Percentiles rank a stretch among this genome's conserved stretches.
phyloP scores from a whole-genome alignment of 2,797 vertebrate species.

The Naso thynnoides region DNA sequence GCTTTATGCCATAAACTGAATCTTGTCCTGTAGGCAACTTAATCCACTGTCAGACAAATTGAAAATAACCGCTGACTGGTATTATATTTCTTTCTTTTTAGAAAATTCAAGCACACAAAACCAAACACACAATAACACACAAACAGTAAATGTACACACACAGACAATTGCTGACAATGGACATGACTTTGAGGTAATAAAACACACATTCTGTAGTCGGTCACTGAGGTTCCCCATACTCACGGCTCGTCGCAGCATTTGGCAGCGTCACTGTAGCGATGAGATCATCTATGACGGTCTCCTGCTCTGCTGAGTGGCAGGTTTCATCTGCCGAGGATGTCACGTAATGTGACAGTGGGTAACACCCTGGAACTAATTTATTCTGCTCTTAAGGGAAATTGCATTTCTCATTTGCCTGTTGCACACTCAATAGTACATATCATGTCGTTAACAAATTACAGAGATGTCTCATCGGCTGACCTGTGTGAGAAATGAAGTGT shows the following conservation, averaged over 20 bases:
- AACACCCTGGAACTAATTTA: slow-evolving; percentile 78
- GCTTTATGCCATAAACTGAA: too few relatives aligned
- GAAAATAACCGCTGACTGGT: too few relatives aligned
- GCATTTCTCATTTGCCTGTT: slow-evolving; percentile 62
- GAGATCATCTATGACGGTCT: slow-evolving; percentile 67
- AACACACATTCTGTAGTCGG: not conserved
- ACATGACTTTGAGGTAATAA: too few relatives aligned
- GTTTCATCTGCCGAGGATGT: slow-evolving; percentile 63
- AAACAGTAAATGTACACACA: too few relatives aligned
- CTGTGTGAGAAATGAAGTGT: slow-evolving; percentile 64
- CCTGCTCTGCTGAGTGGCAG: slow-evolving; percentile 67
- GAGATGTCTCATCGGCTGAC: slow-evolving; percentile 59
- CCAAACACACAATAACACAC: too few relatives aligned
- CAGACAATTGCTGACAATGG: too few relatives aligned
- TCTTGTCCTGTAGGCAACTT: too few relatives aligned
- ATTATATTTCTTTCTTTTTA: too few relatives aligned
- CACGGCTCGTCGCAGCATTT: slow-evolving; percentile 41
- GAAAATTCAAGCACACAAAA: too few relatives aligned
- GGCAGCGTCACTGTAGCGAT: slow-evolving; percentile 24
- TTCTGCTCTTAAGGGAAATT: slow-evolving; percentile 75
- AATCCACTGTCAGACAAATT: too few relatives aligned
- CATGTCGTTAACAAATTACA: slow-evolving; percentile 72
- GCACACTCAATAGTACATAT: slow-evolving; percentile 58
- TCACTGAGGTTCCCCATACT: not conserved
- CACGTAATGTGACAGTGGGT: slow-evolving; percentile 58